Evolutionary conservation across 2,113 vertebrate genomes (phyloP).

Genomic region (Corythornis cristatus): DNA sequence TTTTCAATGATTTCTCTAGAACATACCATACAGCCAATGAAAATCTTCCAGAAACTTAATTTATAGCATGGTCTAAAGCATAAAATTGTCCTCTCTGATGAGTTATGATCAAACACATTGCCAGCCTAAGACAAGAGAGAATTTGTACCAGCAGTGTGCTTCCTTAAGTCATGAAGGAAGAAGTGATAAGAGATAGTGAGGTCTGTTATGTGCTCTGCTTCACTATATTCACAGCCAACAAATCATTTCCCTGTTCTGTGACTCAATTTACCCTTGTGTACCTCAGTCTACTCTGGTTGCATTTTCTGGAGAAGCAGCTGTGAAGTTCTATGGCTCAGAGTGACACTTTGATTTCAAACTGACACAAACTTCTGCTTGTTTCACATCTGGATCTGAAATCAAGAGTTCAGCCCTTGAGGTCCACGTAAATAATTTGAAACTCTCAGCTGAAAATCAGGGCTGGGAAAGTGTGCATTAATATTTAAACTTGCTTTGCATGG

Average conservation of each 20-base stretch:
- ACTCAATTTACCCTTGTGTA: not conserved
- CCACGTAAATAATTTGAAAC: not conserved
- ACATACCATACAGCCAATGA: not conserved
- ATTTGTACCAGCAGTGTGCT: not conserved
- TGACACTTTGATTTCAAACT: not conserved
- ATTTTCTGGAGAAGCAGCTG: not conserved
- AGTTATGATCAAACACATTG: not conserved
- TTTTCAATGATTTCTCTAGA: not conserved
- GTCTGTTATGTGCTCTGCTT: not conserved
- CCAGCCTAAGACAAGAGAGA: not conserved
- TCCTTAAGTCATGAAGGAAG: not conserved
- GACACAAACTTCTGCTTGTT: not conserved
- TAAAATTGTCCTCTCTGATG: not conserved
- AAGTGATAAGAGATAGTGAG: not conserved
- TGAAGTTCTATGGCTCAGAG: not conserved
- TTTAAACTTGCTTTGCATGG: constrained; percentile 43
- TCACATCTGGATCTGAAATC: not conserved
- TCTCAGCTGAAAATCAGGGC: not conserved
- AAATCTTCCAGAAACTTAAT: not conserved
- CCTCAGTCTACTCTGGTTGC: not conserved
- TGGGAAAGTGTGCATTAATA: constrained; percentile 17
- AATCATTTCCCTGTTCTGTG: not conserved
- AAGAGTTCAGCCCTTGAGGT: not conserved
- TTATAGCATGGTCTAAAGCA: not conserved
- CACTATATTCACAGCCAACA: not conserved